Evolutionary conservation across 2,888 invertebrate genomes (phyloP), one percentile per base, ranked within the genome.

Genomic region (Adela reaumurella): DNA sequence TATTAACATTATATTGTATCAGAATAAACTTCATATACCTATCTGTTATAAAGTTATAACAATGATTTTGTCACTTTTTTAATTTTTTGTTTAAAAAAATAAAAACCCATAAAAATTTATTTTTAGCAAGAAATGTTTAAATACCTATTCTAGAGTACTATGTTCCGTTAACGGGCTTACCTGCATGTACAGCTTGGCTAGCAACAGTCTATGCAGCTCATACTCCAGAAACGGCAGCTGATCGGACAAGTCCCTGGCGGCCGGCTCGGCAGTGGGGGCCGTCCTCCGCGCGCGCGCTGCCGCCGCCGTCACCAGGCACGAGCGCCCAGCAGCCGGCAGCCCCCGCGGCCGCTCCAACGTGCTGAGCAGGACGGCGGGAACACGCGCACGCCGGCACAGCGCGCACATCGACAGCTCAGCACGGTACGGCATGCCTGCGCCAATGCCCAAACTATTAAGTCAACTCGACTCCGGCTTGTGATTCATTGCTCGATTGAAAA

Each of bases 151-250:
- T n/a, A n/a, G n/a, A n/a, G n/a, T n/a, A n/a, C n/a, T n/a, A n/a
- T n/a, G n/a, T n/a, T n/a, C n/a, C n/a, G n/a, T n/a, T n/a, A n/a
- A n/a, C n/a, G n/a, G n/a, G n/a, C 44, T 42, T 48, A 73, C 76
- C 70, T 77, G 93, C 54, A 96, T 90, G 68, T 92, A 87, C 2
- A 97, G 74, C 65, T 96, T 97, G 62, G 94, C 94, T 1, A 96
- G 83, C 35, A 97, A 74, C 56, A 96, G 84, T 52, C 93, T 87
- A 69, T 98, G 96, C 45, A 98, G 77, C 67, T 98, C 97, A 66
- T 97, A 97, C 68, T 98, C 97, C 49, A 97, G 71, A 76, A 97
- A 97, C 0, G 97, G 97, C 49, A 97, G 78, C 58, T 92, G 92
- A 76, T 97, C 93, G 1, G 96, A 96, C 51, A 98, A 92, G 74